phyloP scores from a whole-genome alignment of 2,888 invertebrate genomes.

The Nemapogon koenigi region DNA sequence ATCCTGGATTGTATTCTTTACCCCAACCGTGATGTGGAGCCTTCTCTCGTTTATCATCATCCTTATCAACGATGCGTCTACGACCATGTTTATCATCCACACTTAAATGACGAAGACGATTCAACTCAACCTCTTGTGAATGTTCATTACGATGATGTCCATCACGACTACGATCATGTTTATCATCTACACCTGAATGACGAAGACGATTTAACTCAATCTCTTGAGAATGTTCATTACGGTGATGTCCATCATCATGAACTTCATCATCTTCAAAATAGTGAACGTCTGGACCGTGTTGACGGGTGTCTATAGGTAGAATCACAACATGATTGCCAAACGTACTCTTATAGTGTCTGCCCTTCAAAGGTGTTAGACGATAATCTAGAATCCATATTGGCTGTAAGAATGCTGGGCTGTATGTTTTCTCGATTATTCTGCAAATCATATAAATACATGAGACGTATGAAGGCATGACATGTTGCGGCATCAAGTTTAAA shows the following conservation, averaged over 20 bases:
- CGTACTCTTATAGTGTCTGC: constrained; percentile 41
- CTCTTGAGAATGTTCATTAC: background rate
- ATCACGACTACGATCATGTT: background rate
- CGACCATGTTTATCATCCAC: background rate
- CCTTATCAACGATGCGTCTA: background rate
- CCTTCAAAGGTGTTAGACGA: constrained; percentile 43
- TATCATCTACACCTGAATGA: background rate
- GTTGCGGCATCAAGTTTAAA: too few relatives aligned
- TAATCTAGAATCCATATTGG: constrained; percentile 45
- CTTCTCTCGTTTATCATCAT: background rate
- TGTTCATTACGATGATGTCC: too few relatives aligned
- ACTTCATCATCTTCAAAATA: background rate
- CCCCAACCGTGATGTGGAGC: background rate
- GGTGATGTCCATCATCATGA: background rate
- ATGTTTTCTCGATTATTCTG: constrained; percentile 39
- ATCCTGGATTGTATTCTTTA: constrained; percentile 4
- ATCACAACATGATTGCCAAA: constrained; percentile 46
- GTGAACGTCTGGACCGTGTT: background rate
- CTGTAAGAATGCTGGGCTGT: constrained; percentile 41
- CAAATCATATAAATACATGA: too few relatives aligned
- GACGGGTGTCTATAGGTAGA: constrained; percentile 25
- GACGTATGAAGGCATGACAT: too few relatives aligned
- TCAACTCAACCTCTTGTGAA: background rate
- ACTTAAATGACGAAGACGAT: constrained; percentile 1
- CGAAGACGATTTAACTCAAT: constrained; percentile 2